phyloP scores from a whole-genome alignment of 2,888 invertebrate species.

The Microchrysa polita region DNA sequence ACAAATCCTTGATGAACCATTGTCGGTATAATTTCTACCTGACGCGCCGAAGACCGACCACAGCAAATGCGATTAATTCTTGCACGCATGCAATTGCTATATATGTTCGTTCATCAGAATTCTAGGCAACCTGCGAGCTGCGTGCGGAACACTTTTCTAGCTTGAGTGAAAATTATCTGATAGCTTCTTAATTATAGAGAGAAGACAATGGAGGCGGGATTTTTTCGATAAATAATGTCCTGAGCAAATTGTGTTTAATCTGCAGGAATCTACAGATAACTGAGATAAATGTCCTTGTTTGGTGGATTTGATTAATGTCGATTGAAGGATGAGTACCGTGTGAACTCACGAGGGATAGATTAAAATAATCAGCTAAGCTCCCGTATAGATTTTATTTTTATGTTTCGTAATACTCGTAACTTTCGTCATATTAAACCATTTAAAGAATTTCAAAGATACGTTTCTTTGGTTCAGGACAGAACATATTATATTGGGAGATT shows the following conservation, averaged over 20 bases:
- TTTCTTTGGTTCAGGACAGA: too few relatives aligned
- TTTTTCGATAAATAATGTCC: slow-evolving; percentile 16
- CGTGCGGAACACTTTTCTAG: not conserved
- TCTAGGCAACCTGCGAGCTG: not conserved
- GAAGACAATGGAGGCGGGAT: not conserved
- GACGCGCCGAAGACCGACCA: slow-evolving; percentile 7
- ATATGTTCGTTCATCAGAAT: not conserved
- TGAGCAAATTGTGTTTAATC: slow-evolving; percentile 29
- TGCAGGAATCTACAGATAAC: not conserved
- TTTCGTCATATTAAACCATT: too few relatives aligned
- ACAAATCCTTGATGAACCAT: slow-evolving; percentile 8
- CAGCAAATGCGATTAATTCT: not conserved
- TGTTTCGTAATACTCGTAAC: too few relatives aligned
- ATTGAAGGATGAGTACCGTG: too few relatives aligned
- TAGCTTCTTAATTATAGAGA: slow-evolving; percentile 19
- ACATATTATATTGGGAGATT: too few relatives aligned
- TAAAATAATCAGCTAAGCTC: not conserved
- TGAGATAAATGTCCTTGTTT: not conserved
- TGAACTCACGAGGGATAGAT: too few relatives aligned
- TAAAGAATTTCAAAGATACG: too few relatives aligned
- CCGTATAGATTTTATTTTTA: not conserved
- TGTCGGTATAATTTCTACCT: slow-evolving; percentile 33
- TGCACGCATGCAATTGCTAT: not conserved
- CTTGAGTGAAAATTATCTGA: not conserved
- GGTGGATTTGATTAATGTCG: not conserved